Base-by-base conservation (phyloP, 1,140 invertebrate species). In the Hycleus phaleratus region DNA sequence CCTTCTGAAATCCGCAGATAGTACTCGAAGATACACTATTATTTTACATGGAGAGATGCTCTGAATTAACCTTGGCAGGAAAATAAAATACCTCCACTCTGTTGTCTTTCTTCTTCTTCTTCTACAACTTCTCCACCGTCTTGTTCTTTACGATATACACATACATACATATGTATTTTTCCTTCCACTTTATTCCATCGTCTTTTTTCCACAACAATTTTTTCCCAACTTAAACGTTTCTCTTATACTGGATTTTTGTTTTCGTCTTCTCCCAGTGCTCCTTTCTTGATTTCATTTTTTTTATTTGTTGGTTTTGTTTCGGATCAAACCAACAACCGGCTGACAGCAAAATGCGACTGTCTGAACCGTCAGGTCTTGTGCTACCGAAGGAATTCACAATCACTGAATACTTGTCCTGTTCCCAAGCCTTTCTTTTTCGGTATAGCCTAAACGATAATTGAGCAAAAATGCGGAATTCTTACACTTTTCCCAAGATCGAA, bases 261-360 rank as follows among this genome's bases (percentile, higher is more conserved):
- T 58, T 46, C 49, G 10, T 47, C 46, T 39, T 48, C 26, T 50
- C 50, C 47, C 47, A 26, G 24, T 57, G 26, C 38, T 59, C 59
- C 60, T 60, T 65, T 65, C 56, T 47, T 6, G 18, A 7, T 3
- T 42, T n/a, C 4, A 42, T 3, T 42, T n/a, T 9, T 10, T 10
- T n/a, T n/a, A 42, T 42, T 10, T 39, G 38, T 42, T 10, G 9
- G 40, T 42, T 10, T 42, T 32, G 32, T 32, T 32, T 32, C 32
- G 32, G 32, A 32, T 32, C 32, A 32, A 32, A 32, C 32, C 32
- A 32, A 32, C 48, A 52, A 57, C 56, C 67, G 63, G 61, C 58
- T 70, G 68, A 70, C 68, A 70, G 66, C 67, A 68, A 70, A 70
- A 70, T 70, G 67, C 68, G 67, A 67, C 67, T 64, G 66, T 63